Conservation (phyloP, 2,797 vertebrate genomes). For the Numenius phaeopus region DNA sequence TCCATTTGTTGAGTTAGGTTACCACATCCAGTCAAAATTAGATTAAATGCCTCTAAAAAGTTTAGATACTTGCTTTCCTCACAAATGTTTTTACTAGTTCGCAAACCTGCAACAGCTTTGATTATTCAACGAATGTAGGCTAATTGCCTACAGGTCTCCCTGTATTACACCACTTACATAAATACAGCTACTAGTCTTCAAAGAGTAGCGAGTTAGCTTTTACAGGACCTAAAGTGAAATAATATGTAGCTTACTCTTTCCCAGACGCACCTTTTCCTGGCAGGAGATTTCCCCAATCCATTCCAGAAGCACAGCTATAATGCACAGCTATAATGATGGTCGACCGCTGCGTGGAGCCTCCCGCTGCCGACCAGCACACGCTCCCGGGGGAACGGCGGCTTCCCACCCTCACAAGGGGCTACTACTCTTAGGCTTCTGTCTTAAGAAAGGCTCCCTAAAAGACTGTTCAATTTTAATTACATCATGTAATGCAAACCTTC, state of each 20-base stretch:
- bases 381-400: neutral
- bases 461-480: neutral
- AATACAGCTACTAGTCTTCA: constrained; percentile 32
- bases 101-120: neutral
- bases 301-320: constrained; percentile 47
- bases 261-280: constrained; percentile 20
- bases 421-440: neutral
- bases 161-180: neutral
- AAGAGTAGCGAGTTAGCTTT: neutral
- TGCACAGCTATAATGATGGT: constrained; percentile 29
- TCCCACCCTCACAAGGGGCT: neutral
- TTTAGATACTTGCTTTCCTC: neutral
- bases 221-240: constrained; percentile 42
- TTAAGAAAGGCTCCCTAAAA: neutral
- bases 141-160: constrained; percentile 39
- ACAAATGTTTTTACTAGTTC: constrained; percentile 8
- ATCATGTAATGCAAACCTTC: neutral
- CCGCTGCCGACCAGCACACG: neutral
- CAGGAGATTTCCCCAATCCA: constrained; percentile 6
- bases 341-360: neutral
- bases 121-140: neutral
- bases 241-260: constrained; percentile 28
- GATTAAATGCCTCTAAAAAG: neutral
- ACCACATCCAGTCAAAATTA: neutral
- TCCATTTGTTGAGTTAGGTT: neutral